Evolutionary conservation across 2,888 invertebrate genomes (phyloP).

Genomic region (Drosophila stalkeri): DNA sequence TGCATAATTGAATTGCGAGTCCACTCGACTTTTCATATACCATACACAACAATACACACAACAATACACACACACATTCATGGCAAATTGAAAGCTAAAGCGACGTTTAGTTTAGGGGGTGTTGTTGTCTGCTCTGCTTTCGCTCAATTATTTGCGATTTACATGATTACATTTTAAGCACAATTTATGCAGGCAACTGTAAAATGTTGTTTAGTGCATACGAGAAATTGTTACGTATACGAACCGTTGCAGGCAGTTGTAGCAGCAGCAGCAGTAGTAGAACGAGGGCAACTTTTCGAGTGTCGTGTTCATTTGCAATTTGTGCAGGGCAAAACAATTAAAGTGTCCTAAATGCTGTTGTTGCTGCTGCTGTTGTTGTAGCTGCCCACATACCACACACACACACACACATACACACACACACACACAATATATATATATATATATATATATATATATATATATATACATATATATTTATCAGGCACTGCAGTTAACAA

Average conservation of each 20-base stretch:
- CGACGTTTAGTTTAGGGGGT: slow-evolving; percentile 32
- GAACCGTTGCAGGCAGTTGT: slow-evolving; percentile 41
- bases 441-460: background rate
- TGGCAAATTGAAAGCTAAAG: slow-evolving; percentile 41
- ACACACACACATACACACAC: background rate
- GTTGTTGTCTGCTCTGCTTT: slow-evolving; percentile 32
- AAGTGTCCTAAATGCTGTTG: slow-evolving; percentile 61
- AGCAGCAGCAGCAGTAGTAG: slow-evolving; percentile 5
- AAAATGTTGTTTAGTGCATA: slow-evolving; percentile 60
- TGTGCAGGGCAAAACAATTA: slow-evolving; percentile 74
- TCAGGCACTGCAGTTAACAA: slow-evolving; percentile 63
- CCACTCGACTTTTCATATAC: slow-evolving; percentile 27
- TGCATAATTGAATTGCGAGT: slow-evolving; percentile 47
- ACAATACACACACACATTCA: background rate
- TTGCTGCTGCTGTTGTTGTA: slow-evolving; percentile 44
- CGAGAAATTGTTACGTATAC: slow-evolving; percentile 65
- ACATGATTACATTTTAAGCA: slow-evolving; percentile 74
- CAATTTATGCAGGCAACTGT: slow-evolving; percentile 70
- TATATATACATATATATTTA: background rate
- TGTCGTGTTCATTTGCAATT: slow-evolving; percentile 80
- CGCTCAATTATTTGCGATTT: slow-evolving; percentile 71
- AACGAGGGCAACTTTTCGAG: slow-evolving; percentile 63
- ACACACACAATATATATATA: too few species aligned
- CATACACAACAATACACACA: background rate
- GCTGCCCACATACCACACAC: slow-evolving; percentile 2